Evolutionary conservation across 2,797 vertebrate genomes (phyloP), one percentile per base, ranked within the genome.

Genomic region (Helicolenus hilgendorfi): DNA sequence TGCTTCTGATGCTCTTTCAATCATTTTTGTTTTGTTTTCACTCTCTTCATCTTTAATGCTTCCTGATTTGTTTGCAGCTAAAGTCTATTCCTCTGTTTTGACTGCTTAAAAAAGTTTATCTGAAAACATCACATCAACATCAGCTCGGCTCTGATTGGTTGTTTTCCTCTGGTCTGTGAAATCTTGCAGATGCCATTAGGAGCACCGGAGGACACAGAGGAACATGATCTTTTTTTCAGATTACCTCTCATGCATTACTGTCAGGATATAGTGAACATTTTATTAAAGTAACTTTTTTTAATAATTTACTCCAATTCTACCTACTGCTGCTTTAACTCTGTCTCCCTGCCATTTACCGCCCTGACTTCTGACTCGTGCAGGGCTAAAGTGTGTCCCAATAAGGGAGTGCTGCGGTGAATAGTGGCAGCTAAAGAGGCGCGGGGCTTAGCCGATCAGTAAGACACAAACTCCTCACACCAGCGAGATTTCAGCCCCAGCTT

Each of bases 381-480:
- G 77, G 64, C 72, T 85, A 49, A 91, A 86, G 71, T 71, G 59
- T 79, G 89, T 71, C 78, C 87, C 88, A 89, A 79, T 86, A 84
- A 92, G 84, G 89, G 78, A 84, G 77, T 1, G 58, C 72, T 6
- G 35, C 14, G 26, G 68, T 85, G 91, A 94, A 95, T 69, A 72
- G 88, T 70, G 81, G 88, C 89, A 62, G 92, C 87, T 68, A 78
- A 85, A 89, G 90, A 92, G 88, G 89, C 79, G 11, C 83, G 1
- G 72, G 88, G 91, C 86, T 94, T 93, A 95, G 91, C 89, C 63
- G 73, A 94, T 94, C 94, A 94, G 93, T 90, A 91, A 96, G 91
- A 96, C 92, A 93, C 90, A 94, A 96, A 96, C 89, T 92, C 93
- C 92, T 85, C 94, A 94, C 94, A 93, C 89, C 94, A 94, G 92